Evolutionary conservation across 2,888 invertebrate genomes (phyloP), one percentile per base, ranked within the genome.

Genomic region (Dusona sp.): DNA sequence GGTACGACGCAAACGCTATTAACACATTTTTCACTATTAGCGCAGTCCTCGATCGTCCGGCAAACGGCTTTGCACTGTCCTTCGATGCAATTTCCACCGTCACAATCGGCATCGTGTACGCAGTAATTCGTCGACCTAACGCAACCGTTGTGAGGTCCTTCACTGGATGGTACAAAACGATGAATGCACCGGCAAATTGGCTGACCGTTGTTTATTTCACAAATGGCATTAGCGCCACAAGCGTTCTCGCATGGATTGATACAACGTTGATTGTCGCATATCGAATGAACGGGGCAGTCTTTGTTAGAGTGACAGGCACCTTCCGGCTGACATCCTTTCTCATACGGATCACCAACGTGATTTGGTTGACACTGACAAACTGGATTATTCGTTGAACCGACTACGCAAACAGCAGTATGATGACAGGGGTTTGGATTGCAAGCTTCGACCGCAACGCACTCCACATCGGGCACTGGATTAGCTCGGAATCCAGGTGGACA

Each of bases 1-100:
- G 97, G 96, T n/a, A 96, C 95, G 85, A 96, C 95, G 92, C 98
- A 98, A 88, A 97, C 96, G 92, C 96, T 98, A 89, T 97, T 96
- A 1, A 96, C 93, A 92, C 98, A 98, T 89, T 96, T 95, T 92
- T 98, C 98, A 33, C 97, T 98, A 19, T 94, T 93, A 6, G 97
- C 97, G 92, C 98, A 98, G 91, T 98, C 98, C 77, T 96, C 95
- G 45, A 96, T 95, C 91, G 97, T 96, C 87, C 97, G 96, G 91
- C 98, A 98, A 33, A 98, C 97, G 22, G 97, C 95, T 93, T 97
- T 96, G 92, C 98, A 98, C 93, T 98, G 98, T 11, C 97, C 97
- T 90, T 97, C 97, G 64, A 96, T 96, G 93, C 98, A 98, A 61
- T 97, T 95, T 89, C 97, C 97, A 65, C 96, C 97, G 61, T 96